A percentile compares a stretch with the other conserved stretches of the same genome.
Conservation (phyloP, 2,888 invertebrate genomes). For the Tipula lateralis region DNA sequence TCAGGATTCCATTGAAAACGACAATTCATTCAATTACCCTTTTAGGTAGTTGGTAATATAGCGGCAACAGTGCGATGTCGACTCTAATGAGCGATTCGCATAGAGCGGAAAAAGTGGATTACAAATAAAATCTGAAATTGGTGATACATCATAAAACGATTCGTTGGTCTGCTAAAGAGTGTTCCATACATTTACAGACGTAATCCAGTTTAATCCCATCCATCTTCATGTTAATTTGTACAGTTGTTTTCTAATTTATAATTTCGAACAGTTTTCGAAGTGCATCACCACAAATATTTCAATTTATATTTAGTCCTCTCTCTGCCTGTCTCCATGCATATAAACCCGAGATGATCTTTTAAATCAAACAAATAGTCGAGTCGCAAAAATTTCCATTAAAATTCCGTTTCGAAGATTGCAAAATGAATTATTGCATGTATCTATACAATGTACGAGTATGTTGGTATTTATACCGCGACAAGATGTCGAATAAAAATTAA, state of each 20-base stretch:
- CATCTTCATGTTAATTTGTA: too few relatives aligned
- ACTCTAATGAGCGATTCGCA: too few relatives aligned
- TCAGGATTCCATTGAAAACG: too few relatives aligned
- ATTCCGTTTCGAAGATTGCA: background rate
- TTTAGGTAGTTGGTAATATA: too few relatives aligned
- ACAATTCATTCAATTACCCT: too few relatives aligned
- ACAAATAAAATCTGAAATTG: too few relatives aligned
- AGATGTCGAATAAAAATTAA: background rate
- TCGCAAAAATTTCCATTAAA: background rate
- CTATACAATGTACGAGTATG: background rate
- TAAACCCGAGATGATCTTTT: background rate
- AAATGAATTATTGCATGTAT: background rate
- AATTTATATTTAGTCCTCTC: background rate
- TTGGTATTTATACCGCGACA: background rate
- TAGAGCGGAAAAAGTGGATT: too few relatives aligned
- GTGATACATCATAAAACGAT: too few relatives aligned
- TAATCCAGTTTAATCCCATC: background rate
- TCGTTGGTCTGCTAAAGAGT: too few relatives aligned
- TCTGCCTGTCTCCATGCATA: too few relatives aligned
- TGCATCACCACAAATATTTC: background rate
- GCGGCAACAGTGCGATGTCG: too few relatives aligned
- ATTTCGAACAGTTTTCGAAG: background rate
- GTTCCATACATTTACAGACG: too few relatives aligned
- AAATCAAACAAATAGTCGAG: background rate
- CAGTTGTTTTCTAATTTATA: background rate